Evolutionary conservation across 1,140 invertebrate species (phyloP).

Genomic region (Drosophila teissieri): DNA sequence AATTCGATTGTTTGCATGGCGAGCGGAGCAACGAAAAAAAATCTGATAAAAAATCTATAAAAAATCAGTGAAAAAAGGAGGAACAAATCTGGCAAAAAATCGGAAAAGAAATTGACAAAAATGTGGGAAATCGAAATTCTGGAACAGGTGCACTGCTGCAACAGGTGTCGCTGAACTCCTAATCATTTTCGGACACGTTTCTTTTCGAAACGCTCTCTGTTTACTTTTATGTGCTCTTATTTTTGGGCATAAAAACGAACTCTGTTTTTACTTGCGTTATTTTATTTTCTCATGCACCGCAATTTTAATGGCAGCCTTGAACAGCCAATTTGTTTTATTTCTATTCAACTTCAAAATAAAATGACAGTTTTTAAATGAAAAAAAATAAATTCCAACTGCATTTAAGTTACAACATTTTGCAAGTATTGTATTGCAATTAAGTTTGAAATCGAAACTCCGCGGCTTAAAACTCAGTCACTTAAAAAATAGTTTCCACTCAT

Average conservation of each 20-base stretch:
- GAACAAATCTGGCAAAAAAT: too few relatives aligned
- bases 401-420: too few relatives aligned
- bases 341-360: neutral
- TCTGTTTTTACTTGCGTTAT: neutral
- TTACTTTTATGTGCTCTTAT: conserved; percentile 4
- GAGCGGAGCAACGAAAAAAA: neutral
- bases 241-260: neutral
- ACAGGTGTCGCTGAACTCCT: conserved; percentile 21
- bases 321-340: neutral
- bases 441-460: too few relatives aligned
- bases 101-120: too few relatives aligned
- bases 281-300: neutral
- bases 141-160: conserved; percentile 32
- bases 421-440: too few relatives aligned
- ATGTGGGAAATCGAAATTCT: neutral
- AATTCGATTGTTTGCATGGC: conserved; percentile 40
- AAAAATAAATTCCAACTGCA: too few relatives aligned
- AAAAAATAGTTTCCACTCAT: conserved; percentile 26
- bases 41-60: too few relatives aligned
- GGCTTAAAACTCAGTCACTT: neutral
- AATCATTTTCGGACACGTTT: conserved; percentile 6
- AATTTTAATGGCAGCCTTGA: neutral
- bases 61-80: too few relatives aligned
- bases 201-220: neutral
- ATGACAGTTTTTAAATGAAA: too few relatives aligned